Percentiles rank a stretch among this genome's conserved stretches.
These are phyloP conservation scores for Rutilus rutilus DNA, from an alignment of 2,113 vertebrate genomes.

Conservation along the genomic window DNA sequence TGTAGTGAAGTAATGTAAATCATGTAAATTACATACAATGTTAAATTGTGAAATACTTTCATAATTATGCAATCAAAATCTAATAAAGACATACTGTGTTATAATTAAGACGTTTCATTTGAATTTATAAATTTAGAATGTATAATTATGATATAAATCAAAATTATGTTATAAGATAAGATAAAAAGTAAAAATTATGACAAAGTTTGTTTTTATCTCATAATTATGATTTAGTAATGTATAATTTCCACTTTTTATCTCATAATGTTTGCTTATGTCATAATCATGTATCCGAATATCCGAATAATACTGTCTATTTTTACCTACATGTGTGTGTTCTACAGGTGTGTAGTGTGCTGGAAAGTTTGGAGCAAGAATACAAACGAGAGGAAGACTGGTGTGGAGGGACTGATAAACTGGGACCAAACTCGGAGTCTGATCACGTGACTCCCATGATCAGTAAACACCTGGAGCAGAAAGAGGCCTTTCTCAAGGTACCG, in stretches of 20 bases:
- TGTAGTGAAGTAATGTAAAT: too few species aligned
- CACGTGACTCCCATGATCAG: slow-evolving; percentile 98
- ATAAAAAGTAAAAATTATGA: background rate
- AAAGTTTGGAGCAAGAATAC: slow-evolving; percentile 98
- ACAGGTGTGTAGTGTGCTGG: slow-evolving; percentile 72
- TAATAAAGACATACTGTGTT: background rate
- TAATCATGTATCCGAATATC: slow-evolving; percentile 18
- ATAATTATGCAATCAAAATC: background rate
- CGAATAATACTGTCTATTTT: background rate
- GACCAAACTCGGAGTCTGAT: slow-evolving; percentile 95
- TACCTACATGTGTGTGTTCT: slow-evolving; percentile 27
- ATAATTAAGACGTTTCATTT: background rate
- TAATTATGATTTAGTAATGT: background rate
- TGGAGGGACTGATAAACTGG: slow-evolving; percentile 94
- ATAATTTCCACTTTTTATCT: background rate
- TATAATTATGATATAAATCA: background rate
- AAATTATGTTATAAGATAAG: background rate
- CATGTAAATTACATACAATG: too few species aligned
- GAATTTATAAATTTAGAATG: background rate
- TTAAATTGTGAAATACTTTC: too few species aligned
- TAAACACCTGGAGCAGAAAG: slow-evolving; percentile 98
- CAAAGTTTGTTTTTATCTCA: background rate
- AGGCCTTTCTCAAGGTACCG: slow-evolving; percentile 89
- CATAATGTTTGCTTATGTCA: background rate
- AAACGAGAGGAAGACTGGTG: slow-evolving; percentile 99